phyloP scores from a whole-genome alignment of 1,140 invertebrate species.

The Aphis gossypii region DNA sequence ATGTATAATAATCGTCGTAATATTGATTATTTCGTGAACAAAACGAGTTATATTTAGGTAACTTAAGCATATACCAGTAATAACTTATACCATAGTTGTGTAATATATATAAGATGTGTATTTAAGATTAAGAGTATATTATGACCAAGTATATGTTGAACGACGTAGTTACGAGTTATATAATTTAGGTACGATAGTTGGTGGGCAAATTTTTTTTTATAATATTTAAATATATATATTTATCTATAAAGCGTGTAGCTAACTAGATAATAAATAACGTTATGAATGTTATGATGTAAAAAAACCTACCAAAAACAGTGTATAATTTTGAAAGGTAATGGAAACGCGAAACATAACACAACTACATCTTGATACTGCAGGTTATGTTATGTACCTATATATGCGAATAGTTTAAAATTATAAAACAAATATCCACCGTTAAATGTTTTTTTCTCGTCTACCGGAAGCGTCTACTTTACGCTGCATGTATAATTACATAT shows the following conservation, averaged over 20 bases:
- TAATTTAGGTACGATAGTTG: background rate
- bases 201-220: background rate
- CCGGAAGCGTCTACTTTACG: background rate
- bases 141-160: background rate
- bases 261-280: slow-evolving; percentile 13
- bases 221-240: background rate
- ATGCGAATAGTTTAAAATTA: background rate
- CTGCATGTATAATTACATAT: background rate
- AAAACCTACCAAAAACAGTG: background rate
- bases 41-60: background rate
- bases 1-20: background rate
- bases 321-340: background rate
- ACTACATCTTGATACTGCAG: background rate
- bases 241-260: background rate
- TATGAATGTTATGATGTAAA: background rate
- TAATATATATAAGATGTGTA: background rate
- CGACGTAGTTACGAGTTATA: background rate
- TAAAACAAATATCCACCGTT: background rate
- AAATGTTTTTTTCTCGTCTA: background rate
- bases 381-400: background rate
- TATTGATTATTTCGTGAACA: background rate
- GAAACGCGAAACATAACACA: background rate
- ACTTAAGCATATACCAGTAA: background rate
- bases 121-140: background rate
- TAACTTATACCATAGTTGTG: background rate